phyloP scores from a whole-genome alignment of 2,797 vertebrate genomes.

The Tenualosa thibaudeaui region DNA sequence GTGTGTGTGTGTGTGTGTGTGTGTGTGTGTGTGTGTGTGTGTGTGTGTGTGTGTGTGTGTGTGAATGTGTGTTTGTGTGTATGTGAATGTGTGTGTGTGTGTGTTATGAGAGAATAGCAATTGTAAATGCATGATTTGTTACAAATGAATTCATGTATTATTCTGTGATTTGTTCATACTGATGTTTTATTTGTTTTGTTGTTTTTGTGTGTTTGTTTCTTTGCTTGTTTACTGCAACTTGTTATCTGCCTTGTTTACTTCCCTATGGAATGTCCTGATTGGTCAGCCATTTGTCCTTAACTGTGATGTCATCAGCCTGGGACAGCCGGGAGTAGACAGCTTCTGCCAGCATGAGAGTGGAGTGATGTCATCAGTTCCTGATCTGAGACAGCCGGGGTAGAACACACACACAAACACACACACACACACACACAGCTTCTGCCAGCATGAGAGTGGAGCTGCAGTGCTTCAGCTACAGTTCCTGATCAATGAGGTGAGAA shows the following conservation, averaged over 20 bases:
- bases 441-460: no score
- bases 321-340: slow-evolving; percentile 94
- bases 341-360: slow-evolving; percentile 82
- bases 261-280: background rate
- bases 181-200: no score
- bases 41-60: background rate
- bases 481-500: no score
- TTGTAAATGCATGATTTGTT: no score
- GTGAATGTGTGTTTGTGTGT: background rate
- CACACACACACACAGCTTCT: no score
- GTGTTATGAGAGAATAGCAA: background rate
- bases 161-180: no score
- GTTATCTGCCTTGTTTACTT: no score
- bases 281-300: slow-evolving; percentile 77
- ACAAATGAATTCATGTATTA: no score
- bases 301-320: slow-evolving; percentile 86
- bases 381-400: no score
- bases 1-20: background rate
- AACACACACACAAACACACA: no score
- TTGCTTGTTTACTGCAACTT: background rate
- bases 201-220: background rate
- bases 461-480: no score
- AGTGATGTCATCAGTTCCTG: slow-evolving; percentile 91
- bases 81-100: background rate
- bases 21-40: background rate